Evolutionary conservation across 2,888 invertebrate genomes (phyloP), one percentile per base, ranked within the genome.

Genomic region (Cecidostiba fungosa): DNA sequence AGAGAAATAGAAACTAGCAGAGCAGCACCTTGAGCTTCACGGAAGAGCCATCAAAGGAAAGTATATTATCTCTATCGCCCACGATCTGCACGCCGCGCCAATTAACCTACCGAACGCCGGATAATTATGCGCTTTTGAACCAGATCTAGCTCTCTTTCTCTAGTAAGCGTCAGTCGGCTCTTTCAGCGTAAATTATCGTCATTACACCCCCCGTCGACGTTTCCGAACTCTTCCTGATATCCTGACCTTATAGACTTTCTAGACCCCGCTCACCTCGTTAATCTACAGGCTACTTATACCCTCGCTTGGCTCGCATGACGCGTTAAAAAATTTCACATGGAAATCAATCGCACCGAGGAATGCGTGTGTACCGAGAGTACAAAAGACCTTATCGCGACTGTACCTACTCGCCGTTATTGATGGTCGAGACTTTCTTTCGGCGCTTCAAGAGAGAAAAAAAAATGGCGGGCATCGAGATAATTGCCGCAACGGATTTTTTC

Each of bases 401-500:
- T 1, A 54, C 1, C 3, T 4, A 54, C 4, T 54, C 54, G 54
- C 54, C 54, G 54, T 54, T 36, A 80, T 69, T 43, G 69, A 54
- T 32, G 50, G 59, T 16, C 73, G 32, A 1, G 62, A 81, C 73
- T 82, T 62, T 74, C 74, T 47, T 66, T 26, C 29, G 5, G 19
- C 54, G 32, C 8, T 32, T 19, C 12, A 10, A 76, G 39, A 77
- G 36, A 12, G 4, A 14, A 0, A 76, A 47, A 5, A 62, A 32
- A n/a, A 16, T 14, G 36, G 29, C 36, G 6, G n/a, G 50, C 19
- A 29, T 29, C 12, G 26, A 74, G 74, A 74, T 84, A 66, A 84
- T 79, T 79, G 84, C 50, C 29, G 66, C 66, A 66, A n/a, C 50
- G 39, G 84, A 76, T 69, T 82, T 82, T n/a, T 82, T 62, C 66